Conservation (phyloP, 1,140 invertebrate species). For the Neocloeon triangulifer region DNA sequence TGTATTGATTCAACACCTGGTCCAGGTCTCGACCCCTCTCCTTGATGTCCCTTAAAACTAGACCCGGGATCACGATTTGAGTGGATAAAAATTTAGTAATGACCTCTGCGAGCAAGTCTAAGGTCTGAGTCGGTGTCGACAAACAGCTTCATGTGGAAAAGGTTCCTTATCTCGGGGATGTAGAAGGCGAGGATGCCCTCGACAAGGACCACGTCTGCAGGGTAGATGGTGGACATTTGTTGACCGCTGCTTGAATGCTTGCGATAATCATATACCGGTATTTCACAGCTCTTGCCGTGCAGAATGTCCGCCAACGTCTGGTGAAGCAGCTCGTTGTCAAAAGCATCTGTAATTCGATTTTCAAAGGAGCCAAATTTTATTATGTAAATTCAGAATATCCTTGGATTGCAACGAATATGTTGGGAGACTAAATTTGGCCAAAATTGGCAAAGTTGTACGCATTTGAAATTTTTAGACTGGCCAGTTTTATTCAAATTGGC, state of each 20-base stretch:
- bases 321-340: slow-evolving; percentile 66
- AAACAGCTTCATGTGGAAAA: slow-evolving; percentile 98
- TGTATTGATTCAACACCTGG: slow-evolving; percentile 88
- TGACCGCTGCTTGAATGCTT: slow-evolving; percentile 59
- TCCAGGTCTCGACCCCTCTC: slow-evolving; percentile 85
- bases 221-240: slow-evolving; percentile 59
- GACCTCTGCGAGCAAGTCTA: slow-evolving; percentile 79
- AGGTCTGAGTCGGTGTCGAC: slow-evolving; percentile 98
- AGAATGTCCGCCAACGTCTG: slow-evolving; percentile 59
- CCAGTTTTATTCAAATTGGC: too few species aligned
- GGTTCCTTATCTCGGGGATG: slow-evolving; percentile 75
- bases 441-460: too few species aligned
- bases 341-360: slow-evolving; percentile 35
- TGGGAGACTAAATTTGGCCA: too few species aligned
- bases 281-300: slow-evolving; percentile 58
- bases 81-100: slow-evolving; percentile 7
- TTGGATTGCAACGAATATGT: too few species aligned
- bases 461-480: too few species aligned
- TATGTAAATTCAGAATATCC: too few species aligned
- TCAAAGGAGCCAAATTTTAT: too few species aligned
- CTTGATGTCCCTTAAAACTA: slow-evolving; percentile 83
- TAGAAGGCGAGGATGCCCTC: slow-evolving; percentile 98
- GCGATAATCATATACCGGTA: slow-evolving; percentile 79
- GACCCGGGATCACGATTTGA: slow-evolving; percentile 11
- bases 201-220: slow-evolving; percentile 93